A percentile compares a stretch with the other conserved stretches of the same genome.
Conservation (phyloP, 2,888 invertebrate genomes). For the Dione juno region DNA sequence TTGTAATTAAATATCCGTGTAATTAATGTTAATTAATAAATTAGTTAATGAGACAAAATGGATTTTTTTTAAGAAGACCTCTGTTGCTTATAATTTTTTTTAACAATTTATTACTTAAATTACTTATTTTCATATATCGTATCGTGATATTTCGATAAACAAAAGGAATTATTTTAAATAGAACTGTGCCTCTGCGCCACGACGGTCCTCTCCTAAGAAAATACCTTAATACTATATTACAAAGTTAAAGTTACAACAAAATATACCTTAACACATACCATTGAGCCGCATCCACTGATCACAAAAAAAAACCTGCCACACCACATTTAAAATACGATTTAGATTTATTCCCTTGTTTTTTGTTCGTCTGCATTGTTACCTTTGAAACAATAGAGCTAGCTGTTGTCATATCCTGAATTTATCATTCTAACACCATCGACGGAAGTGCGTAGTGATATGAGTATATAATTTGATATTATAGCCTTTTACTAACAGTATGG, state of each 20-base stretch:
- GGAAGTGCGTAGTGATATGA: conserved; percentile 78
- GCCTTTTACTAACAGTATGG: conserved; percentile 68
- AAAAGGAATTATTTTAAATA: too few species aligned
- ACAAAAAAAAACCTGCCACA: conserved; percentile 53
- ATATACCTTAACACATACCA: conserved; percentile 26
- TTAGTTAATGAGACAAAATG: neutral
- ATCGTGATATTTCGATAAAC: too few species aligned
- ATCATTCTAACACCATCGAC: conserved; percentile 81
- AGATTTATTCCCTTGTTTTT: conserved; percentile 79
- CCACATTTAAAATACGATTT: conserved; percentile 71
- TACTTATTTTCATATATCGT: too few species aligned
- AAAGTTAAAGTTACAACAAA: neutral
- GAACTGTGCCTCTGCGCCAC: too few species aligned
- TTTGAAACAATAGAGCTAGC: conserved; percentile 75
- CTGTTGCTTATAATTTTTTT: too few species aligned
- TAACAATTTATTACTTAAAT: too few species aligned
- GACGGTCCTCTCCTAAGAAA: too few species aligned
- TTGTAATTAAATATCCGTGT: conserved; percentile 28
- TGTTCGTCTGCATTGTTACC: conserved; percentile 73
- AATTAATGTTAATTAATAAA: too few species aligned
- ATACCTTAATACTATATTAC: too few species aligned
- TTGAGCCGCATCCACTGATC: conserved; percentile 18
- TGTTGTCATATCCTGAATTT: conserved; percentile 79
- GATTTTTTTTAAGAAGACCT: too few species aligned
- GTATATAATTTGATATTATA: conserved; percentile 79